Evolutionary conservation across 2,888 invertebrate species (phyloP).

Genomic region (Eremobia ochroleuca): DNA sequence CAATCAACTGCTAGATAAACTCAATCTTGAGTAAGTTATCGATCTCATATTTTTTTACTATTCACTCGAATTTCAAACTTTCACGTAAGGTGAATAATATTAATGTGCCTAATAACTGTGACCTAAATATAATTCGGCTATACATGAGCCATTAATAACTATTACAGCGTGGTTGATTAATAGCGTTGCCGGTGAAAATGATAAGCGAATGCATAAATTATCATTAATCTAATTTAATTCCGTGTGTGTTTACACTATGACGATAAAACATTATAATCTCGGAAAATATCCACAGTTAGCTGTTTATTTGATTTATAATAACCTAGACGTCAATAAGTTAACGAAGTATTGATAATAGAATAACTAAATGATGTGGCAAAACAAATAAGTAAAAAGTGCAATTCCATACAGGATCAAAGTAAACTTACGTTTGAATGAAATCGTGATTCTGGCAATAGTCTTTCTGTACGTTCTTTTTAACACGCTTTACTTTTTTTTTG

Average conservation of each 20-base stretch:
- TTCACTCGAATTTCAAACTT: not conserved
- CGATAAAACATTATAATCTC: conserved; percentile 11
- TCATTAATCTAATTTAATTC: conserved; percentile 50
- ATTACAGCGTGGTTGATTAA: conserved; percentile 47
- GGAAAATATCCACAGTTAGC: conserved; percentile 16
- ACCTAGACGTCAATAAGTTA: not conserved
- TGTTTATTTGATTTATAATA: conserved; percentile 11
- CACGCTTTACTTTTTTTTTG: too few species aligned
- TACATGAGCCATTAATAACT: conserved; percentile 32
- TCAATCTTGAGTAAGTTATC: not conserved
- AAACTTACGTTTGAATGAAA: not conserved
- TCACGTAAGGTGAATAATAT: not conserved
- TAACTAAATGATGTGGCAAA: not conserved
- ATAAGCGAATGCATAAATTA: conserved; percentile 54
- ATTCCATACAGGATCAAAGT: not conserved
- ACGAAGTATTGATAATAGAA: not conserved
- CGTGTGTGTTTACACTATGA: conserved; percentile 11
- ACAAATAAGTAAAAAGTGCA: not conserved
- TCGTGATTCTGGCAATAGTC: not conserved
- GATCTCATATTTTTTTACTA: not conserved
- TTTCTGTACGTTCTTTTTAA: not conserved
- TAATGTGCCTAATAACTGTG: not conserved
- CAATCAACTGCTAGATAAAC: not conserved
- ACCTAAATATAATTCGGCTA: conserved; percentile 11
- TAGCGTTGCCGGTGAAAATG: conserved; percentile 38